These are phyloP conservation scores for Troides oblongomaculatus DNA, from an alignment of 2,888 invertebrate genomes.

Conservation along the genomic window DNA sequence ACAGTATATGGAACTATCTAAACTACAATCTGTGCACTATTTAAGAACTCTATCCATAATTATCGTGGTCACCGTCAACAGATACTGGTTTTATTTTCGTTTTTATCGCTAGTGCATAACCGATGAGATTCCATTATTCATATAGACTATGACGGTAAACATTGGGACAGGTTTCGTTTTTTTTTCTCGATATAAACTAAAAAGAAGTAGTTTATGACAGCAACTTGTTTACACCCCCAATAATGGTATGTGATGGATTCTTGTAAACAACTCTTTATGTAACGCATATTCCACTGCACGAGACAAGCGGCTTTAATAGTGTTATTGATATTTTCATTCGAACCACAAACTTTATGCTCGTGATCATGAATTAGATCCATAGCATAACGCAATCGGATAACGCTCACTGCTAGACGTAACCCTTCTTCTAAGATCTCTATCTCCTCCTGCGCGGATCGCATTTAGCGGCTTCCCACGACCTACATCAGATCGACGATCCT, in stretches of 20 bases:
- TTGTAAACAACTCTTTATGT: background rate
- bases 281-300: too few species aligned
- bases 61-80: slow-evolving; percentile 7
- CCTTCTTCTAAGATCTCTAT: too few species aligned
- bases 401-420: background rate
- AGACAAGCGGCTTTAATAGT: too few species aligned
- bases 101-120: slow-evolving; percentile 10
- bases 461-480: too few species aligned
- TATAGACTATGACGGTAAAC: slow-evolving; percentile 9
- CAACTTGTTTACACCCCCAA: background rate
- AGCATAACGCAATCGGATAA: background rate
- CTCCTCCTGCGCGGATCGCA: too few species aligned
- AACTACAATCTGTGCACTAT: background rate
- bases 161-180: slow-evolving; percentile 22
- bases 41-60: background rate
- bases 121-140: slow-evolving; percentile 19
- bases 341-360: background rate
- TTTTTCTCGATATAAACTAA: background rate
- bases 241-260: background rate
- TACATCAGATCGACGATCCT: too few species aligned
- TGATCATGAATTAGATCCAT: background rate
- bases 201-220: background rate
- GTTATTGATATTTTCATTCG: background rate
- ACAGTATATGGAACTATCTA: background rate
- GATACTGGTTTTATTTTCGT: slow-evolving; percentile 5